phyloP scores from a whole-genome alignment of 2,888 invertebrate genomes.

The Leucozona laternaria region DNA sequence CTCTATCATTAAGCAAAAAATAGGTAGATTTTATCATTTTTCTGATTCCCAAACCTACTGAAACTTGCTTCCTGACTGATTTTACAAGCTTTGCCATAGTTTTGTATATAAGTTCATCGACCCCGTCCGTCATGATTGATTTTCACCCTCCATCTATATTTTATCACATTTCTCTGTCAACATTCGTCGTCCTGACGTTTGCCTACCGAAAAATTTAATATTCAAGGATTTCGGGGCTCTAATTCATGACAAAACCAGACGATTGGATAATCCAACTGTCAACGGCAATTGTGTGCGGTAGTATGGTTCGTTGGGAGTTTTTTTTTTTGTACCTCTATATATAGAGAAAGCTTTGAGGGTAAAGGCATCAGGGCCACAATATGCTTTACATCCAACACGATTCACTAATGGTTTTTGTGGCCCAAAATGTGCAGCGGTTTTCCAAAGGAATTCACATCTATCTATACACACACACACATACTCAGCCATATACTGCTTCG shows the following conservation, averaged over 20 bases:
- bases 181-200: background rate
- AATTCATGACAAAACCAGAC: slow-evolving; percentile 37
- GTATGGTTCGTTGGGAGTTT: slow-evolving; percentile 11
- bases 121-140: slow-evolving; percentile 3
- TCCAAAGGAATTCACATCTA: slow-evolving; percentile 7
- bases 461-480: background rate
- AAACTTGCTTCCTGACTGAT: background rate
- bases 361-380: slow-evolving; percentile 4
- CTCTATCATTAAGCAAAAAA: background rate
- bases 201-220: slow-evolving; percentile 31
- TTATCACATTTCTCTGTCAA: slow-evolving; percentile 2
- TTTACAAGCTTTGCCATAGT: background rate
- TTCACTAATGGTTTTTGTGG: slow-evolving; percentile 51
- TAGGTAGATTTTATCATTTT: background rate
- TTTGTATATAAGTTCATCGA: background rate
- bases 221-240: slow-evolving; percentile 31
- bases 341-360: background rate
- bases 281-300: slow-evolving; percentile 1
- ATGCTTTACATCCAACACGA: slow-evolving; percentile 42
- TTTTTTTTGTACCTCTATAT: too few relatives aligned
- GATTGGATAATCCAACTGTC: slow-evolving; percentile 37
- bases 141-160: slow-evolving; percentile 4
- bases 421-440: slow-evolving; percentile 48
- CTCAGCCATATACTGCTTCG: background rate
- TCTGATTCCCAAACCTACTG: background rate